phyloP scores from a whole-genome alignment of 2,797 vertebrate species.

The Ceyx erithaca region DNA sequence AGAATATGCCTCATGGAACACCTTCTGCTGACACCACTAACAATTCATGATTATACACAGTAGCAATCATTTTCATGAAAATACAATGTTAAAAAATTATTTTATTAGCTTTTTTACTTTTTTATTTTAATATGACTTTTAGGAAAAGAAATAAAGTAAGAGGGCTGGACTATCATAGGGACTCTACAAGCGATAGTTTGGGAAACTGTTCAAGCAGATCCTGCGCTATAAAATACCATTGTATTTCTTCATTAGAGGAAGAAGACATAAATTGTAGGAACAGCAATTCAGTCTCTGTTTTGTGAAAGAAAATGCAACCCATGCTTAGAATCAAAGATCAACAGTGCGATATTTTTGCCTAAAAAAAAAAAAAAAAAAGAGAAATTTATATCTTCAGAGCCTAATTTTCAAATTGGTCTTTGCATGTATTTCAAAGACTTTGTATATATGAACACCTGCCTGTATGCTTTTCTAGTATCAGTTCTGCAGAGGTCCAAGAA shows the following conservation, averaged over 20 bases:
- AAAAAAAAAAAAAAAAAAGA: not conserved
- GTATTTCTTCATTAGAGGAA: not conserved
- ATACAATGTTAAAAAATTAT: not conserved
- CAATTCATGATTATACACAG: not conserved
- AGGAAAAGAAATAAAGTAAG: not conserved
- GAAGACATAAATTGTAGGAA: not conserved
- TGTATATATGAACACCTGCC: accelerated
- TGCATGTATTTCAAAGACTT: not conserved
- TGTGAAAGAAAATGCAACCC: not conserved
- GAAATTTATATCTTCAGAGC: not conserved
- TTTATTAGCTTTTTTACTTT: not conserved
- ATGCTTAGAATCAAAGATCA: not conserved
- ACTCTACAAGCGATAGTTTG: not conserved
- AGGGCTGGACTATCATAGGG: not conserved
- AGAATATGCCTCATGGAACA: not conserved
- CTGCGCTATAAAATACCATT: not conserved
- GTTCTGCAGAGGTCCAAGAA: not conserved
- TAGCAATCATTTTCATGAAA: not conserved
- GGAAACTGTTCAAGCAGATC: not conserved
- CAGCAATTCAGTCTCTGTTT: not conserved
- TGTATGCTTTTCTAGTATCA: not conserved
- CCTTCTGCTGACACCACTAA: not conserved
- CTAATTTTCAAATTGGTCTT: not conserved
- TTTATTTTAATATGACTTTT: not conserved
- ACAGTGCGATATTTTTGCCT: not conserved